Percentiles rank a stretch among this genome's conserved stretches.
These are phyloP conservation scores for Chromoteleia sp. DNA, from an alignment of 2,888 invertebrate genomes.

Conservation along the genomic window DNA sequence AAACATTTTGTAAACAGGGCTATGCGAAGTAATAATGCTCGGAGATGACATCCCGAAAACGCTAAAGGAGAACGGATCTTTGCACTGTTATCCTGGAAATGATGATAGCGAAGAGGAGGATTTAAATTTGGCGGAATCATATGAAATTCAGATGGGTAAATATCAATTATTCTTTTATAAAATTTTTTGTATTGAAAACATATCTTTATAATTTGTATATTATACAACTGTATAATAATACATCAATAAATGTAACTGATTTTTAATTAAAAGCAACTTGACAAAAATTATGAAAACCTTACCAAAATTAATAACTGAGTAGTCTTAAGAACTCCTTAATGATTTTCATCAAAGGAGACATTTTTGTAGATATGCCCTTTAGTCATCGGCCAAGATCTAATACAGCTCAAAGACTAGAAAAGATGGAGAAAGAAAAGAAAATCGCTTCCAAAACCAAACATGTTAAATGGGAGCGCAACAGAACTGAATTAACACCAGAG, in stretches of 20 bases:
- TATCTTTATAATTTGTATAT: no score
- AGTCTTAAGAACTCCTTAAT: no score
- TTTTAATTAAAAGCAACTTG: no score
- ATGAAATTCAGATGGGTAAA: constrained; percentile 90
- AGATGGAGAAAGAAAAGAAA: constrained; percentile 93
- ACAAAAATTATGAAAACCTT: no score
- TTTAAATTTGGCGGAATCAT: constrained; percentile 89
- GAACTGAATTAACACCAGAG: constrained; percentile 86
- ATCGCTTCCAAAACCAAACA: constrained; percentile 91
- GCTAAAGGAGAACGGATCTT: constrained; percentile 86
- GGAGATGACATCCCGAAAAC: constrained; percentile 91
- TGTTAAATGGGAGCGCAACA: constrained; percentile 89
- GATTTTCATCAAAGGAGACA: constrained; percentile 29
- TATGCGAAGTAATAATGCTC: constrained; percentile 96
- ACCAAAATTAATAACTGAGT: no score
- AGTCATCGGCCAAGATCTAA: constrained; percentile 91
- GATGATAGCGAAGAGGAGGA: constrained; percentile 93
- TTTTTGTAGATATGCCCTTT: constrained; percentile 84
- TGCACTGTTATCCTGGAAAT: constrained; percentile 90
- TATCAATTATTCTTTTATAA: constrained; percentile 48
- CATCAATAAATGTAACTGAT: no score
- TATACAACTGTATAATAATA: no score
- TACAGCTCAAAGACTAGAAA: constrained; percentile 94
- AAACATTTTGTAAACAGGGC: no score
- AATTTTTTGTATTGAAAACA: no score